These are phyloP conservation scores for Nasonia longicornis DNA, from an alignment of 1,140 invertebrate species.

Conservation along the genomic window DNA sequence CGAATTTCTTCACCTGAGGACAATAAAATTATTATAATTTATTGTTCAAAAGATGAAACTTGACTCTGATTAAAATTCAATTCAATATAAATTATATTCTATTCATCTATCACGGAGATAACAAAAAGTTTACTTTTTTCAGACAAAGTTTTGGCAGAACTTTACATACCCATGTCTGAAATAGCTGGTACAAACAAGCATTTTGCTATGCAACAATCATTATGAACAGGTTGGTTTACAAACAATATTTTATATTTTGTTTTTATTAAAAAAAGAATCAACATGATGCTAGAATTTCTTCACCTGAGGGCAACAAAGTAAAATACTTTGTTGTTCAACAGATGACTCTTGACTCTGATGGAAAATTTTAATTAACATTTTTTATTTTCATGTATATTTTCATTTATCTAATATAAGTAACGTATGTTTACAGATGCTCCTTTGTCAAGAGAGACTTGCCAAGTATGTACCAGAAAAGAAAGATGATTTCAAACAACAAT, in stretches of 20 bases:
- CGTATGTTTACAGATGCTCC: not conserved
- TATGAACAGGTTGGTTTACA: not conserved
- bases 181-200: not conserved
- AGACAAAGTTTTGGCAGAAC: not conserved
- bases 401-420: not conserved
- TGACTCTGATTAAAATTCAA: conserved; percentile 24
- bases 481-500: no score
- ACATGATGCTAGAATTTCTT: conserved; percentile 19
- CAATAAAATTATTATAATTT: conserved; percentile 26
- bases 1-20: conserved; percentile 41
- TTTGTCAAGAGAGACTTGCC: no score
- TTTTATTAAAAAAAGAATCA: not conserved
- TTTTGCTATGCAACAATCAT: not conserved
- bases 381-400: not conserved
- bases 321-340: not conserved
- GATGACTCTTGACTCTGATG: conserved; percentile 27
- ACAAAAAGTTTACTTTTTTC: not conserved
- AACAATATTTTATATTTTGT: not conserved
- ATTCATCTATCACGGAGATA: not conserved
- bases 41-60: conserved; percentile 30
- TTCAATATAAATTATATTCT: not conserved
- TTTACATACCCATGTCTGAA: no score
- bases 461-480: no score
- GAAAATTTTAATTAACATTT: not conserved
- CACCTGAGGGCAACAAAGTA: conserved; percentile 22